Evolutionary conservation across 2,113 vertebrate genomes (phyloP), one percentile per base, ranked within the genome.

Genomic region (Cnemophilus loriae): DNA sequence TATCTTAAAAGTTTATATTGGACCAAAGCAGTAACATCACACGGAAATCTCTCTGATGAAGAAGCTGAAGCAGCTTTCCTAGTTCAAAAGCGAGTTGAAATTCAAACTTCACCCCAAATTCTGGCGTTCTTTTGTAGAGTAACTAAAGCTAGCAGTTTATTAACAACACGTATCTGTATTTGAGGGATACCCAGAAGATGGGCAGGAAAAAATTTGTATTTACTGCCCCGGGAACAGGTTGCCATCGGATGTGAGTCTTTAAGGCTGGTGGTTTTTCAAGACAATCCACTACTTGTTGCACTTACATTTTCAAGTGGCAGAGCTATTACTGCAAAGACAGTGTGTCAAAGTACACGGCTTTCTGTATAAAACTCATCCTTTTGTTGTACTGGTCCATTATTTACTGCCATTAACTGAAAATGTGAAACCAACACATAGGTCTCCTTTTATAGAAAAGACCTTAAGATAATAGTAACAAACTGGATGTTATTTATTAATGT

Each of bases 401-500:
- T 98, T 98, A 95, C 96, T 97, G 79, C 90, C 91, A 93, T 97
- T 96, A 95, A 97, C 74, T 95, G 95, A 97, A 95, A 97, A 97
- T 97, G 97, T 98, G 96, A 98, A 97, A 96, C 94, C 96, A 83
- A 57, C 95, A 97, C 87, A 69, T 96, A 97, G 69, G 90, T 94
- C 87, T 97, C 96, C 95, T 97, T 97, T 98, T 98, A 92, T 97
- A 98, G 95, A 96, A 96, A 98, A 95, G 95, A 97, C 93, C 71
- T 97, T 96, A 96, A 97, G 97, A 98, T 98, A 98, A 98, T 97
- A 98, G 98, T 98, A 98, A 98, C 98, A 98, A 98, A 98, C 97
- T 99, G 98, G 98, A 98, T 98, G 98, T 99, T 98, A 98, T 98
- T 98, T 98, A 98, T 98, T 98, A 98, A 98, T 98, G 98, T 98